Evolutionary conservation across 2,113 vertebrate species (phyloP), one percentile per base, ranked within the genome.

Genomic region (Spilogale gracilis): DNA sequence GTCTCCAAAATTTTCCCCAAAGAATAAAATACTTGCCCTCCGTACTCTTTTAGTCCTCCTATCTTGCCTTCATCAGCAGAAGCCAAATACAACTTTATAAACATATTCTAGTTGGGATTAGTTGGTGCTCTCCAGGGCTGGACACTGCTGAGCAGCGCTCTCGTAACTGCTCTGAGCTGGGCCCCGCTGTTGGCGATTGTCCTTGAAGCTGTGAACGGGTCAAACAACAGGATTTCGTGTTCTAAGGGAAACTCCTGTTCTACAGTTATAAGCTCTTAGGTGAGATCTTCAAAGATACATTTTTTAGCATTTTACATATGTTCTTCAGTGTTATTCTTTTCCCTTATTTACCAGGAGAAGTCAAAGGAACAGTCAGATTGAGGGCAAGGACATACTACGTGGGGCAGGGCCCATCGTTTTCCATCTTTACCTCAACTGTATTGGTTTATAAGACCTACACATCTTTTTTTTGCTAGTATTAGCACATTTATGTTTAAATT

Each of bases 401-500:
- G 18, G 69, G 52, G 60, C 43, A 82, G 54, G 21, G 58, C 50
- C 58, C 86, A 32, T 45, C 63, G n/a, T 50, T 87, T 93, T 79
- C 60, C 50, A 91, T 56, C 76, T 82, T 82, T 78, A 63, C 71
- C 74, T 71, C 90, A 91, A 82, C 2, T 78, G 38, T 73, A 87
- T 63, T 82, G 78, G n/a, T 45, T 71, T 95, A 82, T 95, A 58
- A 96, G 65, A 81, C 6, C 73, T 67, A 86, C 10, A 30, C 52
- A 61, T 73, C 52, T 30, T 86, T 78, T 61, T 61, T 71, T 88
- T 71, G 67, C 27, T 60, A 93, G 58, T 48, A 89, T 84, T 89
- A 80, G 27, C 12, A 95, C 25, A 45, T 89, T 54, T 67, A 45
- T 58, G 95, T 67, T 76, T 96, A 91, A 95, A 84, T 88, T 88